Evolutionary conservation across 1,140 invertebrate genomes (phyloP).

Genomic region (Tenebrio molitor): DNA sequence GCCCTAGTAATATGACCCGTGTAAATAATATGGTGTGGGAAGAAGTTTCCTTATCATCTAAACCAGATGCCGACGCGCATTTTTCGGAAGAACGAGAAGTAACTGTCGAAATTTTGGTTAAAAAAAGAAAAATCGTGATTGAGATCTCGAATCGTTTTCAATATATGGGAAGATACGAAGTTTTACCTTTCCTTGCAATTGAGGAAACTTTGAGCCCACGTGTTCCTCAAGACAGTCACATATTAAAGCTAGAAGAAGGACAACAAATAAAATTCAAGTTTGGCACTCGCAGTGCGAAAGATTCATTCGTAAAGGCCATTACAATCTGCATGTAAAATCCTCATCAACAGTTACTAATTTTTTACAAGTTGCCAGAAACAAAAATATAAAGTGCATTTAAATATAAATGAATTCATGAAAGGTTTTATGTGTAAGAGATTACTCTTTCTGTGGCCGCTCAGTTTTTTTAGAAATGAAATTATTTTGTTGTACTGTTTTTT

Average conservation of each 20-base stretch:
- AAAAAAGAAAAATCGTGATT: not conserved
- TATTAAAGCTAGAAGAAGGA: not conserved
- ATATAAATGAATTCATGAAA: too few species aligned
- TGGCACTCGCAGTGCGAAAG: not conserved
- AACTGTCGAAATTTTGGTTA: not conserved
- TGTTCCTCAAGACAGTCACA: not conserved
- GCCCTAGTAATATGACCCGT: not conserved
- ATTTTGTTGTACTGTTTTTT: too few species aligned
- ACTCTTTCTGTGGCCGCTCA: too few species aligned
- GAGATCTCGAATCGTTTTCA: not conserved
- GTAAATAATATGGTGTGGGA: not conserved
- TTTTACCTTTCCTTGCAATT: not conserved
- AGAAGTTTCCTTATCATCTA: not conserved
- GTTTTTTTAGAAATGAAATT: too few species aligned
- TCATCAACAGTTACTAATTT: slow-evolving; percentile 8
- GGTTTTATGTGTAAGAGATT: too few species aligned
- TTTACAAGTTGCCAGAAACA: slow-evolving; percentile 1
- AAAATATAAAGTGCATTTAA: not conserved
- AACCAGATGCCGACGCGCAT: not conserved
- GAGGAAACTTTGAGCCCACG: not conserved
- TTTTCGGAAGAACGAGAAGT: slow-evolving; percentile 4
- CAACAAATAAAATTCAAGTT: not conserved
- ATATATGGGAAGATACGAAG: not conserved
- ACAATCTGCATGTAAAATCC: not conserved
- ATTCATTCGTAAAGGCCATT: not conserved